A percentile compares a stretch with the other conserved stretches of the same genome.
Evolutionary conservation across 2,888 invertebrate species (phyloP).

Genomic region (Calliphora vomitoria): DNA sequence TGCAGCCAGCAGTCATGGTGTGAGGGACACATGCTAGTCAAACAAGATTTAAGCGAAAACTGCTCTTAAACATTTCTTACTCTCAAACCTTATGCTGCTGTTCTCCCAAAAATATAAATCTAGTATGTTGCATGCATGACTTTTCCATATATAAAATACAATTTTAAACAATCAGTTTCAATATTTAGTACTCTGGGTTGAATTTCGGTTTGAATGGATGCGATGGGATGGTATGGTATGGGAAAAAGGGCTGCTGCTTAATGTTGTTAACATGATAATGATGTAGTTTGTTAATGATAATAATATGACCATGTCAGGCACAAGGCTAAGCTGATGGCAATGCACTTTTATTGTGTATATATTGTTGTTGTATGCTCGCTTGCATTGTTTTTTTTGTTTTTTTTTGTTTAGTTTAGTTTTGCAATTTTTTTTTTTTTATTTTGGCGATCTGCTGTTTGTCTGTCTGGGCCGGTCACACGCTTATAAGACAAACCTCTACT

Average conservation of each 20-base stretch:
- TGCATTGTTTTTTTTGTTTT: slow-evolving; percentile 24
- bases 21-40: slow-evolving; percentile 73
- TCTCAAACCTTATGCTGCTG: not conserved
- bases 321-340: slow-evolving; percentile 73
- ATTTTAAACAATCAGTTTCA: not conserved
- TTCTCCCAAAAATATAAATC: slow-evolving; percentile 18
- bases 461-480: slow-evolving; percentile 57
- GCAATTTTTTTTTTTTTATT: not conserved
- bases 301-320: slow-evolving; percentile 70
- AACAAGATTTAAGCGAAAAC: slow-evolving; percentile 60
- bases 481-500: slow-evolving; percentile 4
- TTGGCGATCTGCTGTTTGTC: slow-evolving; percentile 48
- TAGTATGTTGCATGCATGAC: slow-evolving; percentile 20
- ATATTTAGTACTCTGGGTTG: slow-evolving; percentile 3
- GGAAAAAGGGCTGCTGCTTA: slow-evolving; percentile 56
- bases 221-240: slow-evolving; percentile 11
- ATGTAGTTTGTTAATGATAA: slow-evolving; percentile 69
- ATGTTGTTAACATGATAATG: slow-evolving; percentile 70
- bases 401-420: no score
- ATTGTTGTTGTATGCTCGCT: slow-evolving; percentile 26
- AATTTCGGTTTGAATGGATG: not conserved
- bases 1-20: slow-evolving; percentile 37
- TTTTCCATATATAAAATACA: no score
- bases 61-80: slow-evolving; percentile 4
- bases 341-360: slow-evolving; percentile 66